Base-by-base conservation (phyloP, 2,888 invertebrate species). In the Rhagonycha lutea region DNA sequence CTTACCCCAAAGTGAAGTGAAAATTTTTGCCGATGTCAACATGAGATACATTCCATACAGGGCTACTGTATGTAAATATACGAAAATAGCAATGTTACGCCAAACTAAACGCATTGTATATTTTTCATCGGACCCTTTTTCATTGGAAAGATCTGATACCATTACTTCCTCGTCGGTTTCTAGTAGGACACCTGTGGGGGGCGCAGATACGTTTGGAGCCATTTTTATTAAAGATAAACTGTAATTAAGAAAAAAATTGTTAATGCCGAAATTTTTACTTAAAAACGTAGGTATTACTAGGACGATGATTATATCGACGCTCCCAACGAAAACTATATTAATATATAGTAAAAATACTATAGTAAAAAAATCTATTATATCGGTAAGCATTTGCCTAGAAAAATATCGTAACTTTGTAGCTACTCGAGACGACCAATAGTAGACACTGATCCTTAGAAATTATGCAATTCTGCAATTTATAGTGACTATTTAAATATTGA, bases 41-140 rank as follows among this genome's bases (percentile, higher is more conserved):
- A 92, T 89, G 14, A 95, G 89, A 86, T 93, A 95, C 4, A 92
- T 86, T 69, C 96, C 96, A 84, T 95, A 95, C 0, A 95, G 70
- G 0, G 95, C 94, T 3, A 93, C 93, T 69, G 92, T 61, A 85
- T 96, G 96, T 77, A 96, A 90, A 84, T 93, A 94, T 11, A 89
- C 88, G 84, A 96, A 95, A 1, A 94, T 89, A 14, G 93, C 86
- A 68, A 96, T 94, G 85, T 96, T 96, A 80, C 94, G 91, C 96
- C 96, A 96, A 8, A 96, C 96, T 69, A 94, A 86, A 84, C 91
- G 88, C 60, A 89, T 85, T 74, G 91, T 91, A 63, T 23, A 26
- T 65, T 65, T 23, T 65, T 65, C 63, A 7, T 7, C 12, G 12
- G 47, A n/a, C 77, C 82, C 80, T 14, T 80, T 80, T 12, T 80